These are phyloP conservation scores for Trematomus loennbergii DNA, from an alignment of 2,113 vertebrate species.

Conservation along the genomic window DNA sequence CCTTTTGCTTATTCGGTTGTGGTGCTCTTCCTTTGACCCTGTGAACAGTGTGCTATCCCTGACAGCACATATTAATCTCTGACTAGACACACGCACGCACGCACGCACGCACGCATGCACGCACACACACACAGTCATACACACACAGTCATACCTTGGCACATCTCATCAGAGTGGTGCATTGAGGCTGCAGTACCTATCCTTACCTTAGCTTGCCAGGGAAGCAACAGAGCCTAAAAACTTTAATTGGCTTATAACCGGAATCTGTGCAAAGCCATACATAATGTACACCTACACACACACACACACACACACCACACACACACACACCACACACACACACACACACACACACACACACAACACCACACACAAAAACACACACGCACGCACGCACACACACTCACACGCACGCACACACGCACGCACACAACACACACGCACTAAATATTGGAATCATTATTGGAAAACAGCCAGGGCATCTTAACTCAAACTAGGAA, in stretches of 20 bases:
- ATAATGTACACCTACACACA: slow-evolving; percentile 5
- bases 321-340: slow-evolving; percentile 8
- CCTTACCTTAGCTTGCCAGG: slow-evolving; percentile 42
- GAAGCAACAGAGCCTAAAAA: slow-evolving; percentile 70
- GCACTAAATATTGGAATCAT: slow-evolving; percentile 34
- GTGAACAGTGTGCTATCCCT: neutral
- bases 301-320: slow-evolving; percentile 21
- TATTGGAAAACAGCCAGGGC: slow-evolving; percentile 26
- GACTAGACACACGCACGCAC: slow-evolving; percentile 5
- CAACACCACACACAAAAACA: slow-evolving; percentile 20
- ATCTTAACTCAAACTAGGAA: slow-evolving; percentile 26
- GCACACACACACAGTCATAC: slow-evolving; percentile 2
- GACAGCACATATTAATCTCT: slow-evolving; percentile 28
- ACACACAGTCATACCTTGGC: slow-evolving; percentile 40
- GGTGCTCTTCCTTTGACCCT: slow-evolving; percentile 11
- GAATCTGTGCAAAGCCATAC: slow-evolving; percentile 13
- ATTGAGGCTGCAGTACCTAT: slow-evolving; percentile 69
- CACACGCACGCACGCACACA: slow-evolving; percentile 26
- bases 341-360: neutral
- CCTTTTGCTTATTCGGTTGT: neutral
- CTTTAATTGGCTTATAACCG: slow-evolving; percentile 56
- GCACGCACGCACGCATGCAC: slow-evolving; percentile 17
- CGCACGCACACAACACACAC: neutral
- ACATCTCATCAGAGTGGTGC: slow-evolving; percentile 69
- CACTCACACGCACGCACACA: slow-evolving; percentile 23